Base-by-base conservation (phyloP, 2,888 invertebrate genomes). In the Acanthacorydalis orientalis region DNA sequence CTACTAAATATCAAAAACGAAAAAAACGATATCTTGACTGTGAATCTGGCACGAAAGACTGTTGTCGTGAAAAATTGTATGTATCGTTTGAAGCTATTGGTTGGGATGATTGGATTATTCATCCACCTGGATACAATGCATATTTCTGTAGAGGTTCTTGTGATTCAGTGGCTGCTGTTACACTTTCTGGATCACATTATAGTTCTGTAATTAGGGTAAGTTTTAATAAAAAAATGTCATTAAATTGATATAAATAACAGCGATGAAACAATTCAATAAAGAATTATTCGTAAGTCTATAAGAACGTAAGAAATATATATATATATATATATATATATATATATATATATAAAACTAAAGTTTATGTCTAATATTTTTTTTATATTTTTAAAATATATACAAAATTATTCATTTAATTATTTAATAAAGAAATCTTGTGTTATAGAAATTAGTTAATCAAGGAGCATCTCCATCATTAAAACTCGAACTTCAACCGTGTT, bases 61-160 rank as follows among this genome's bases (percentile, higher is more conserved):
- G 89, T 62, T 90, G 90, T 60, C 68, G 87, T 11, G 88, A 89
- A 60, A 80, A 81, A 37, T 70, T 90, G 1, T 84, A 82, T 59
- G 81, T 91, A 51, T 83, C 82, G 52, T 90, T 90, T 60, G 77
- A 77, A 50, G 85, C 87, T 39, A 78, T 90, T 47, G 88, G 88
- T 43, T 90, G 90, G 90, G 79, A 80, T 55, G 82, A 87, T 62
- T 90, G 89, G 89, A 87, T 90, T 50, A 75, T 90, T 52, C 73
- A 78, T 53, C 90, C 90, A 0, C 70, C 74, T 11, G 87, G 86
- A 1, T 90, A 89, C 63, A 80, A 88, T 57, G 89, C 90, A 0
- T 87, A 87, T 63, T 89, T 87, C 67, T 90, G 90, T 60, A 80
- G 82, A 48, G 90, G 90, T 0, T 77, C 78, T 15, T 90, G 90